phyloP scores from a whole-genome alignment of 2,888 invertebrate species.

The Epinotia nisella region DNA sequence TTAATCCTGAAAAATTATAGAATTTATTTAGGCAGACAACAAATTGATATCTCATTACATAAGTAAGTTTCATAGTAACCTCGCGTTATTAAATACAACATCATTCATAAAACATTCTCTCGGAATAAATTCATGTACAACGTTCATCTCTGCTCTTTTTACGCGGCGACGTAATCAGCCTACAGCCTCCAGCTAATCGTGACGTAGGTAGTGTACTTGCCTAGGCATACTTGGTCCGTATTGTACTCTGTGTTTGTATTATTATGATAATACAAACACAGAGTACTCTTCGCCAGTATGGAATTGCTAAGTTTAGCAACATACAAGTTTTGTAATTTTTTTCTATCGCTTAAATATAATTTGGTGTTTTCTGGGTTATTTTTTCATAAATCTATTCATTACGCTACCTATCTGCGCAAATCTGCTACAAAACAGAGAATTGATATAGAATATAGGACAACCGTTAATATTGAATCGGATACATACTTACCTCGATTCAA shows the following conservation, averaged over 20 bases:
- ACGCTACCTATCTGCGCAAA: too few species aligned
- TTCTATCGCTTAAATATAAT: too few species aligned
- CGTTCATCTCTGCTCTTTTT: slow-evolving; percentile 68
- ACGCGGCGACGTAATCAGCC: slow-evolving; percentile 75
- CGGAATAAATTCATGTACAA: slow-evolving; percentile 37
- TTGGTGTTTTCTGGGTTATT: too few species aligned
- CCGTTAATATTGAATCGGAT: too few species aligned
- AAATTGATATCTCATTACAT: too few species aligned
- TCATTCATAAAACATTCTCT: slow-evolving; percentile 8
- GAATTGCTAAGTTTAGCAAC: background rate
- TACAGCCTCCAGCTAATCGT: slow-evolving; percentile 79
- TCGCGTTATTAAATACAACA: background rate
- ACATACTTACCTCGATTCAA: too few species aligned
- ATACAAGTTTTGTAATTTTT: background rate
- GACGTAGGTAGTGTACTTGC: slow-evolving; percentile 57
- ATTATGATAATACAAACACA: slow-evolving; percentile 60
- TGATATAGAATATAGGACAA: too few species aligned
- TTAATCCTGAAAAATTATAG: too few species aligned
- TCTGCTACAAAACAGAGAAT: too few species aligned
- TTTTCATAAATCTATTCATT: too few species aligned
- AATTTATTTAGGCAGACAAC: too few species aligned
- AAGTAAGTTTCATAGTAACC: background rate
- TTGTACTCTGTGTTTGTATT: slow-evolving; percentile 65
- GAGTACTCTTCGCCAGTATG: slow-evolving; percentile 56
- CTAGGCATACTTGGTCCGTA: slow-evolving; percentile 64